Base-by-base conservation (phyloP, 92 coral and sea anemone species). In the Zoanthus sansibaricus region DNA sequence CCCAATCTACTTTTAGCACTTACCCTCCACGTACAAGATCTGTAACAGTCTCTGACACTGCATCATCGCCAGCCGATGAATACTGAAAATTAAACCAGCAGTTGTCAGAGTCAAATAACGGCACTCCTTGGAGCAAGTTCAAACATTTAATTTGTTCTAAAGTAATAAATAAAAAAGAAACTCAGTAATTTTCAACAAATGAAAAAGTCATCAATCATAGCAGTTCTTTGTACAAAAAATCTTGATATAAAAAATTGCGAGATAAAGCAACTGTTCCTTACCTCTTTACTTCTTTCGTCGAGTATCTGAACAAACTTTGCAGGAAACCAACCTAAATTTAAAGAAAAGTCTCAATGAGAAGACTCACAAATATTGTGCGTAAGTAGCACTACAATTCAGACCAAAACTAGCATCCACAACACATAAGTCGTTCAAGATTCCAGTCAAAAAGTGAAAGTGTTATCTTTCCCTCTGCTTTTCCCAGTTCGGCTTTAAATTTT, bases 271-370 rank as follows among this genome's bases (percentile, higher is more conserved):
- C 25, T 9, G 44, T 37, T 12, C 54, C 88, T 89, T 86, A 95
- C 99, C 94, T 97, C 99, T 93, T 97, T 97, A 84, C 99, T 97
- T 92, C 99, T 86, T 64, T 97, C 99, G 61, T 97, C 99, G 64
- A 97, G 88, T 83, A 97, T 97, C 88, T 97, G 97, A 10, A 97
- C 99, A 89, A 97, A 97, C 79, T 97, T 97, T 20, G 99, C 99
- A 18, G 99, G 99, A 80, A 96, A 96, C 99, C 99, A 96, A 47
- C 99, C 99, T 96, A 71, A 14, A 87, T 66, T 31, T 18, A 10
- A 62, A 66, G 54, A 84, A 15, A 3, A 49, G 33, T 25, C 25
- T 25, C 25, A 25, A 25, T 25, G 25, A 25, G 25, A 25, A 25
- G 25, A 25, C 25, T 25, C 25, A 25, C 25, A 25, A 25, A 25